Percentiles rank a stretch among this genome's conserved stretches.
phyloP scores from a whole-genome alignment of 1,140 invertebrate genomes.

The Acromyrmex echinatior region DNA sequence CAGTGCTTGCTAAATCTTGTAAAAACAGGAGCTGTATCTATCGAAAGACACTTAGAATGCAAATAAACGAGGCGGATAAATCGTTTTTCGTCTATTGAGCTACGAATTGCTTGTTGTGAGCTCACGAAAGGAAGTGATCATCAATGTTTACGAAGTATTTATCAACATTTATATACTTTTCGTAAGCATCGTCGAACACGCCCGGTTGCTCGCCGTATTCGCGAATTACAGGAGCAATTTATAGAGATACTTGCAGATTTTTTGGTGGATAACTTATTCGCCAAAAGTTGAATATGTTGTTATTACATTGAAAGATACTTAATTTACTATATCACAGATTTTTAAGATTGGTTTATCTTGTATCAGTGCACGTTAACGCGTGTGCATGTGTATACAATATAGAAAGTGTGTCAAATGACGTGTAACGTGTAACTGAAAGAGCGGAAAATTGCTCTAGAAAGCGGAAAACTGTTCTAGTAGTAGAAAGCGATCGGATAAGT shows the following conservation, averaged over 20 bases:
- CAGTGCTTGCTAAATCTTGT: constrained; percentile 48
- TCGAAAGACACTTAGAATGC: constrained; percentile 46
- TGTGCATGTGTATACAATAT: constrained; percentile 6
- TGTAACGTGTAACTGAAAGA: constrained; percentile 48
- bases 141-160: constrained; percentile 31
- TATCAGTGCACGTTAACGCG: neutral
- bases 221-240: constrained; percentile 7
- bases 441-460: constrained; percentile 53
- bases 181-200: neutral
- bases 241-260: neutral
- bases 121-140: constrained; percentile 18
- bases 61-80: constrained; percentile 24
- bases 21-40: constrained; percentile 34
- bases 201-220: neutral
- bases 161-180: neutral
- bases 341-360: neutral
- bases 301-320: constrained; percentile 7
- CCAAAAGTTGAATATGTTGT: neutral
- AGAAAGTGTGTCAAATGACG: constrained; percentile 16
- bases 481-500: constrained; percentile 57
- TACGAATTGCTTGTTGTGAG: constrained; percentile 8
- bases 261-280: neutral
- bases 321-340: neutral
- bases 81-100: constrained; percentile 35
- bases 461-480: constrained; percentile 57